A percentile compares a stretch with the other conserved stretches of the same genome.
Conservation (phyloP, 2,113 vertebrate genomes). For the Salvelinus alpinus region DNA sequence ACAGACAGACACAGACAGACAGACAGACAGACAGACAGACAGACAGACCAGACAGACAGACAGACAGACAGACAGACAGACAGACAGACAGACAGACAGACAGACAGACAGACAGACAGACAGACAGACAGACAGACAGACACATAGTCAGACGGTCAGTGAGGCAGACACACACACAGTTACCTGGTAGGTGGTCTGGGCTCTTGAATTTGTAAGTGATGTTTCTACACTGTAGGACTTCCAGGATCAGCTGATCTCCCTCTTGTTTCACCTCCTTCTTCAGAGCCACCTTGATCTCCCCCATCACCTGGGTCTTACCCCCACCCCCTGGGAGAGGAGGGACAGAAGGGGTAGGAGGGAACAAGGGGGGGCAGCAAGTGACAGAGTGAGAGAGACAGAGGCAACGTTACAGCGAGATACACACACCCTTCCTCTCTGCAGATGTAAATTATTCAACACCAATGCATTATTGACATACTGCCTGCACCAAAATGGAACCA, state of each 20-base stretch:
- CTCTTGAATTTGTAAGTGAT: conserved; percentile 99
- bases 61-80: neutral
- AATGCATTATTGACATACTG: conserved; percentile 6
- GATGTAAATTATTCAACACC: conserved; percentile 27
- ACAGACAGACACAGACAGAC: neutral
- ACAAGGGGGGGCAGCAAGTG: neutral
- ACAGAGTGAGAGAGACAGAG: neutral
- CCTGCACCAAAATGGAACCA: conserved; percentile 19
- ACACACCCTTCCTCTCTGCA: neutral
- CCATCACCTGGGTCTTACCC: conserved; percentile 93
- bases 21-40: neutral
- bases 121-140: neutral
- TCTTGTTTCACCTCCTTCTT: conserved; percentile 99
- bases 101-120: neutral
- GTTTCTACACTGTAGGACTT: conserved; percentile 98
- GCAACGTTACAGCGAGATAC: neutral
- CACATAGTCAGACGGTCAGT: neutral
- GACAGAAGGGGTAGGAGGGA: neutral
- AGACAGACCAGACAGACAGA: neutral
- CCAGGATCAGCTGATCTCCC: conserved; percentile 94
- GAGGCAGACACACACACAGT: conserved; percentile 51
- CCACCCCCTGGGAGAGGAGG: conserved; percentile 33
- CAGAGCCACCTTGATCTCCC: conserved; percentile 97
- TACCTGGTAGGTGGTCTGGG: conserved; percentile 98
- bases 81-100: neutral